These are phyloP conservation scores for Dryobates pubescens DNA, from an alignment of 2,797 vertebrate species.

Conservation along the genomic window DNA sequence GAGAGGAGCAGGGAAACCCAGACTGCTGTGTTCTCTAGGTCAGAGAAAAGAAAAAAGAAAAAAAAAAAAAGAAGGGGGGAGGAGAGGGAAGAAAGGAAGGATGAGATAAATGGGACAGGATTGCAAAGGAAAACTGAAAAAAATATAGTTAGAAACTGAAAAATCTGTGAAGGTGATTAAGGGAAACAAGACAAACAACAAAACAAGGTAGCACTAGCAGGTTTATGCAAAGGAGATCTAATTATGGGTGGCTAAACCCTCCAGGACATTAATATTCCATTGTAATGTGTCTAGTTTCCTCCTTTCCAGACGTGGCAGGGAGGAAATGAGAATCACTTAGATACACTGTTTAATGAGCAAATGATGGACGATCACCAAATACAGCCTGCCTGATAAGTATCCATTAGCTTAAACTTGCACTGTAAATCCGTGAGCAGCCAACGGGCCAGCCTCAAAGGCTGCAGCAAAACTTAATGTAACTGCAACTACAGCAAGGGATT, in stretches of 20 bases:
- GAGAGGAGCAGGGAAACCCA: conserved; percentile 60
- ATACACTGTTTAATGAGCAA: conserved; percentile 72
- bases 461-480: conserved; percentile 24
- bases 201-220: conserved; percentile 67
- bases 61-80: not conserved
- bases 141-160: conserved; percentile 4
- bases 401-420: conserved; percentile 68
- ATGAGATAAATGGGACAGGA: conserved; percentile 43
- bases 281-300: conserved; percentile 74
- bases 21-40: conserved; percentile 52
- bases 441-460: not conserved
- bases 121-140: conserved; percentile 39
- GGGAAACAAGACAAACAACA: conserved; percentile 58
- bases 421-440: conserved; percentile 51
- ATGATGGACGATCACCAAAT: conserved; percentile 74
- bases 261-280: conserved; percentile 75
- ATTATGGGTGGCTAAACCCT: conserved; percentile 74
- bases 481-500: not conserved
- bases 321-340: conserved; percentile 72
- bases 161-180: conserved; percentile 43
- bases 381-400: conserved; percentile 68
- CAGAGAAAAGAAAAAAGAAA: not conserved
- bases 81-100: not conserved
- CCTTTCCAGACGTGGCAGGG: conserved; percentile 70
- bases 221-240: conserved; percentile 74